Conservation (phyloP, 2,797 vertebrate genomes). For the Sebastes taczanowskii region DNA sequence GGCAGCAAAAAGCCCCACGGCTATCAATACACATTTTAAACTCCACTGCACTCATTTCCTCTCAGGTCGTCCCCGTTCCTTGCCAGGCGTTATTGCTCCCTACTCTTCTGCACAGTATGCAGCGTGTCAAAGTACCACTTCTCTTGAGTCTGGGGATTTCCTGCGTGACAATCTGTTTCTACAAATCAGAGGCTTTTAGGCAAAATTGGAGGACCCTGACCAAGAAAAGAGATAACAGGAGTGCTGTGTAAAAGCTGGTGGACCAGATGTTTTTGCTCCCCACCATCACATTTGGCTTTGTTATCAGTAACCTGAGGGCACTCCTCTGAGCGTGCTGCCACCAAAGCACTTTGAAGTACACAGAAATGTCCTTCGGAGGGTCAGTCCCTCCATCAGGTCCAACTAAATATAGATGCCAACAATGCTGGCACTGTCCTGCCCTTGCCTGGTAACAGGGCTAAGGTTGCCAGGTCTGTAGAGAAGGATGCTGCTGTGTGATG, state of each 20-base stretch:
- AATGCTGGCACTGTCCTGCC: slow-evolving; percentile 57
- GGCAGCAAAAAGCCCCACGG: slow-evolving; percentile 8
- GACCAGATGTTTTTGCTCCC: slow-evolving; percentile 9
- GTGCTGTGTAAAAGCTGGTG: slow-evolving; percentile 15
- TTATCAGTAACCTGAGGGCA: slow-evolving; percentile 25
- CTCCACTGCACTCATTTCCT: slow-evolving; percentile 39
- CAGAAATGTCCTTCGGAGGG: slow-evolving; percentile 53
- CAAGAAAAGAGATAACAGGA: slow-evolving; percentile 9
- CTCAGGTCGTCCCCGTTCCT: slow-evolving; percentile 5
- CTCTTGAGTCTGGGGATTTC: slow-evolving; percentile 13
- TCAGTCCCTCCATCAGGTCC: slow-evolving; percentile 56
- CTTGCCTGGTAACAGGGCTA: slow-evolving; percentile 57
- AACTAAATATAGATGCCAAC: slow-evolving; percentile 74
- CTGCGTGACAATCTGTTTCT: slow-evolving; percentile 31
- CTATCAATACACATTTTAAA: slow-evolving; percentile 35
- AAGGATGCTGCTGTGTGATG: slow-evolving; percentile 73
- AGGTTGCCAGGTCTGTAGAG: slow-evolving; percentile 75
- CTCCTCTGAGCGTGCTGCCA: slow-evolving; percentile 25
- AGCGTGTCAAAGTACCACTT: slow-evolving; percentile 39
- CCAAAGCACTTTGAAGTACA: slow-evolving; percentile 52
- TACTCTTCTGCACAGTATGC: slow-evolving; percentile 6
- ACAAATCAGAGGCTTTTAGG: slow-evolving; percentile 39
- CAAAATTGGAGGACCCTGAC: slow-evolving; percentile 12
- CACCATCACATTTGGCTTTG: slow-evolving; percentile 25
- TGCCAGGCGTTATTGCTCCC: slow-evolving; percentile 1